Evolutionary conservation across 2,113 vertebrate genomes (phyloP).

Genomic region (Oreochromis aureus): DNA sequence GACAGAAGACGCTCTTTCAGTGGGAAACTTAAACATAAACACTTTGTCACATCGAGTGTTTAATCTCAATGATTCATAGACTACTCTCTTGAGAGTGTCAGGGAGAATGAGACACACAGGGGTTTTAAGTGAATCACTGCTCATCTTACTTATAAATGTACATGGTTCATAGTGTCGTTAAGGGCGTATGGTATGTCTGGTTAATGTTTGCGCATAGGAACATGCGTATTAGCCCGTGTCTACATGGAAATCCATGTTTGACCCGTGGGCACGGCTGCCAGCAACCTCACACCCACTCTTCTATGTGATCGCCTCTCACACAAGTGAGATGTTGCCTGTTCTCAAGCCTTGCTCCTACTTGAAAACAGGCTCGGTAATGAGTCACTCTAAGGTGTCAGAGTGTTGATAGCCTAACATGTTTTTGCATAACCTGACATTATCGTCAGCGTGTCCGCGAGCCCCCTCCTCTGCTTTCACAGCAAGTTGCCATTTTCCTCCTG

Average conservation of each 20-base stretch:
- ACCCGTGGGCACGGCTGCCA: not conserved
- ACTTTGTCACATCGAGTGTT: not conserved
- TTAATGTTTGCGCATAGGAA: not conserved
- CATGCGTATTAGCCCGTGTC: not conserved
- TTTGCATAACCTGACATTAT: conserved; percentile 35
- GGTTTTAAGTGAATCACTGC: not conserved
- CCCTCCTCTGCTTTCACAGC: not conserved
- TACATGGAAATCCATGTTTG: not conserved
- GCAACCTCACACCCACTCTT: conserved; percentile 1
- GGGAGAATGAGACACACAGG: not conserved
- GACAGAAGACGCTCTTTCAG: not conserved
- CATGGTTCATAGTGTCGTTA: not conserved
- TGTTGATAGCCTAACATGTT: conserved; percentile 35
- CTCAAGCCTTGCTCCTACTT: not conserved
- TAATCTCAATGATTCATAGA: conserved; percentile 11
- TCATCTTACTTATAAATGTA: not conserved
- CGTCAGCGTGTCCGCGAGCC: not conserved
- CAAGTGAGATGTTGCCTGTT: conserved; percentile 15
- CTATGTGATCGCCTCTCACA: not conserved
- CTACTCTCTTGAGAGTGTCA: not conserved
- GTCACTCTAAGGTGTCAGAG: conserved; percentile 25
- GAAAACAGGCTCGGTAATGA: conserved; percentile 9
- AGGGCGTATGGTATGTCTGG: not conserved
- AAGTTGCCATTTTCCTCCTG: not conserved
- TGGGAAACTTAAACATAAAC: conserved; percentile 13